Base-by-base conservation (phyloP, 2,797 vertebrate genomes). In the Gouania willdenowi region DNA sequence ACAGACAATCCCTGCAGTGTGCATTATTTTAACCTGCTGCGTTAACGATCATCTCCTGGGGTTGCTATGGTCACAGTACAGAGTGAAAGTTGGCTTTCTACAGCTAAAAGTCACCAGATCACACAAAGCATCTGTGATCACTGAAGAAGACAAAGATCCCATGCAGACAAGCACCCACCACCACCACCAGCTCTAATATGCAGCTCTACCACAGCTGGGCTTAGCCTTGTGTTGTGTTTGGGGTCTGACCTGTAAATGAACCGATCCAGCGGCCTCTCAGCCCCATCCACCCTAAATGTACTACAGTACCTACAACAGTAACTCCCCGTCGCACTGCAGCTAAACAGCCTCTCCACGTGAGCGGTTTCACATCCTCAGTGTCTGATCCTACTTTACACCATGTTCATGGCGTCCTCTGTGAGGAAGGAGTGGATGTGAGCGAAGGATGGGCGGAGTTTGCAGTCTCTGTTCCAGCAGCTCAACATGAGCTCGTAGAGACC, bases 381-480 rank as follows among this genome's bases (percentile, higher is more conserved):
- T 2, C 3, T 27, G 32, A 8, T 51, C 24, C 26, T 15, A 29
- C 35, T 45, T 79, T 81, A 94, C 76, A 90, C 91, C 64, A 93
- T 92, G 71, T 92, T 94, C 82, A 94, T 88, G 3, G 90, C 90
- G 2, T 93, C 92, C 56, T 92, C 92, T 0, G 90, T 88, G 38
- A 96, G 88, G 61, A 92, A 92, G 36, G 86, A 85, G 76, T 95
- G 91, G 72, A 97, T 88, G 71, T 91, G 70, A 45, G 85, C 61
- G 28, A 96, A 97, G 15, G 90, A 84, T 0, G 94, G 94, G 6
- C 94, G 88, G 57, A 94, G 90, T 67, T 93, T 92, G 50, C 92
- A 92, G 81, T 97, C 94, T 52, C 94, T 86, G 74, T 92, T 88
- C 94, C 94, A 97, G 86, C 94, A 97, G 68, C 66, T 90, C 55